Conservation (phyloP, 2,113 vertebrate species). For the Sander lucioperca region DNA sequence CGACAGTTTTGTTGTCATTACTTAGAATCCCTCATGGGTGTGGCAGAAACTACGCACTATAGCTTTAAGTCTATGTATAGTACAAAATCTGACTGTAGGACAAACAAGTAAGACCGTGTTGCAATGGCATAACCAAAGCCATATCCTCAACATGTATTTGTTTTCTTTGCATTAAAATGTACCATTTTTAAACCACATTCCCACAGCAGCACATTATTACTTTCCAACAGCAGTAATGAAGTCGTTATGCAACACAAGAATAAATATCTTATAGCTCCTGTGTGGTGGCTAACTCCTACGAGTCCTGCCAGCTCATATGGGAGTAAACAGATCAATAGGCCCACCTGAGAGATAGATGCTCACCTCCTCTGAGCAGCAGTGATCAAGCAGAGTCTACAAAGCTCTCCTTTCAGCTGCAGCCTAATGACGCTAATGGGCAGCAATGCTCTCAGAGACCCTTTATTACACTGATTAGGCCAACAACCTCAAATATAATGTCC, state of each 20-base stretch:
- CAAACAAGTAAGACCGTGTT: background rate
- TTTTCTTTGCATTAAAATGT: background rate
- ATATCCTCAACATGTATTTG: background rate
- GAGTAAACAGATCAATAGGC: constrained; percentile 79
- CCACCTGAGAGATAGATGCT: constrained; percentile 75
- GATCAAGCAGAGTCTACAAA: constrained; percentile 66
- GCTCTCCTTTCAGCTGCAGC: constrained; percentile 66
- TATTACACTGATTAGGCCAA: constrained; percentile 79
- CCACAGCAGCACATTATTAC: background rate
- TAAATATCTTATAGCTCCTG: constrained; percentile 47
- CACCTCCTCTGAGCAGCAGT: constrained; percentile 54
- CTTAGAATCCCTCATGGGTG: too few species aligned
- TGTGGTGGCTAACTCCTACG: constrained; percentile 50
- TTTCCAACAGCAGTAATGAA: constrained; percentile 17
- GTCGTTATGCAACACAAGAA: constrained; percentile 50
- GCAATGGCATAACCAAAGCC: background rate
- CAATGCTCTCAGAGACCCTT: constrained; percentile 75
- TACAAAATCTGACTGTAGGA: background rate
- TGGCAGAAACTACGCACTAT: too few species aligned
- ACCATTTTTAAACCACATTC: background rate
- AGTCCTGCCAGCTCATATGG: constrained; percentile 59
- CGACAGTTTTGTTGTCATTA: too few species aligned
- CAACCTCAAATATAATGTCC: constrained; percentile 74
- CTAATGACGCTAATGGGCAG: constrained; percentile 78
- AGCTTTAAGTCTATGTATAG: background rate